These are phyloP conservation scores for Mycalesis mineus DNA, from an alignment of 2,888 invertebrate genomes.

Conservation along the genomic window DNA sequence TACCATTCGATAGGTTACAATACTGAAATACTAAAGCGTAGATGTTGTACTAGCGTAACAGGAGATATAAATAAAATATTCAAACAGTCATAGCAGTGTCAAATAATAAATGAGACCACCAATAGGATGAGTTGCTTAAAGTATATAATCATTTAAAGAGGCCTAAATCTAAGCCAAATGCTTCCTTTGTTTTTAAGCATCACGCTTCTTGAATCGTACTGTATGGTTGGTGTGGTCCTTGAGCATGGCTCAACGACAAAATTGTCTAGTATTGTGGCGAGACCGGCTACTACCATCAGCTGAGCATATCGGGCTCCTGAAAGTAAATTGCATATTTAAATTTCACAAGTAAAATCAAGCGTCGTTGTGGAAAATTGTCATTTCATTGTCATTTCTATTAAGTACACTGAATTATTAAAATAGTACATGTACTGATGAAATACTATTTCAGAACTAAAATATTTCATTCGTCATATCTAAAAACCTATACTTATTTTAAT, in stretches of 20 bases:
- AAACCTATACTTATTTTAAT: no score
- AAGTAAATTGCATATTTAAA: slow-evolving; percentile 25
- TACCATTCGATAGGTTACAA: not conserved
- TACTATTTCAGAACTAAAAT: no score
- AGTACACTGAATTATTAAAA: no score
- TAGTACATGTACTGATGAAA: no score
- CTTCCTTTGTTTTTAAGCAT: slow-evolving; percentile 72
- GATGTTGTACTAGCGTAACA: not conserved
- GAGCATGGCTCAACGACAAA: slow-evolving; percentile 59
- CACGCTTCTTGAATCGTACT: slow-evolving; percentile 67
- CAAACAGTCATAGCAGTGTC: slow-evolving; percentile 9
- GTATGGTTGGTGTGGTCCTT: slow-evolving; percentile 54
- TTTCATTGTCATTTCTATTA: no score
- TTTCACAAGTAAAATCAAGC: not conserved
- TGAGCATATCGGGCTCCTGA: slow-evolving; percentile 71
- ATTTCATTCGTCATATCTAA: no score
- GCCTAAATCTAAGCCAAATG: slow-evolving; percentile 60
- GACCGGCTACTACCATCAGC: slow-evolving; percentile 55
- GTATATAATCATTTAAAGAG: slow-evolving; percentile 22
- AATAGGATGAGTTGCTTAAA: slow-evolving; percentile 11
- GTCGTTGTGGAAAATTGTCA: not conserved
- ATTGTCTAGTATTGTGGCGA: slow-evolving; percentile 52
- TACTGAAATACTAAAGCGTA: slow-evolving; percentile 12
- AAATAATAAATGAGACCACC: not conserved
- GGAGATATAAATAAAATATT: slow-evolving; percentile 10